Conservation (phyloP, 2,888 invertebrate species). For the Sarcophaga variegata region DNA sequence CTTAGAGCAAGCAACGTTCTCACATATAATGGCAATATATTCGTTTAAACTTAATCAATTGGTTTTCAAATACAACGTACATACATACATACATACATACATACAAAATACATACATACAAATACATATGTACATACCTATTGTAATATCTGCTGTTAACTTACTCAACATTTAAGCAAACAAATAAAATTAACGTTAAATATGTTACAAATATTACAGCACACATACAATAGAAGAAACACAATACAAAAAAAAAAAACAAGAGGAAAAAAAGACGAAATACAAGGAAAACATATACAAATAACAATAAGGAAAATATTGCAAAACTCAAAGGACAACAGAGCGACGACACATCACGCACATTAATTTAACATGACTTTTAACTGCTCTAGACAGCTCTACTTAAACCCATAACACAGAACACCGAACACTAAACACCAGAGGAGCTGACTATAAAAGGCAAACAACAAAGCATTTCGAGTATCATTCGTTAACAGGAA, state of each 20-base stretch:
- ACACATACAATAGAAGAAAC: neutral
- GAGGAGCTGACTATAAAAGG: slow-evolving; percentile 73
- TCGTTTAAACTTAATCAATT: slow-evolving; percentile 51
- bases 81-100: neutral
- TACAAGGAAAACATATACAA: slow-evolving; percentile 4
- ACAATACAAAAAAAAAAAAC: slow-evolving; percentile 22
- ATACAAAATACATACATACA: too few species aligned
- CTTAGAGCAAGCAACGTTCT: neutral
- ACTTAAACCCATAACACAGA: slow-evolving; percentile 3
- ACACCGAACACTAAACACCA: neutral
- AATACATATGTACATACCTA: neutral
- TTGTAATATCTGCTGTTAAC: slow-evolving; percentile 8
- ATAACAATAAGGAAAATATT: neutral
- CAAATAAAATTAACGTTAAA: slow-evolving; percentile 27
- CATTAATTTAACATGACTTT: slow-evolving; percentile 64
- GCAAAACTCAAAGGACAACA: slow-evolving; percentile 63
- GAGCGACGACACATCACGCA: slow-evolving; percentile 56
- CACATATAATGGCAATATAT: neutral
- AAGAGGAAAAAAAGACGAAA: slow-evolving; percentile 3
- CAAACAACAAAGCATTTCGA: slow-evolving; percentile 62
- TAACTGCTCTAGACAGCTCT: slow-evolving; percentile 45
- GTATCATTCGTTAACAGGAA: slow-evolving; percentile 73
- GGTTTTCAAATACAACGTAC: slow-evolving; percentile 36
- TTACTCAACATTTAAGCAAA: slow-evolving; percentile 10
- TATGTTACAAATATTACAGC: too few species aligned